These are phyloP conservation scores for Brachionus manjavacas DNA, from an alignment of 1,140 invertebrate genomes.

Conservation along the genomic window DNA sequence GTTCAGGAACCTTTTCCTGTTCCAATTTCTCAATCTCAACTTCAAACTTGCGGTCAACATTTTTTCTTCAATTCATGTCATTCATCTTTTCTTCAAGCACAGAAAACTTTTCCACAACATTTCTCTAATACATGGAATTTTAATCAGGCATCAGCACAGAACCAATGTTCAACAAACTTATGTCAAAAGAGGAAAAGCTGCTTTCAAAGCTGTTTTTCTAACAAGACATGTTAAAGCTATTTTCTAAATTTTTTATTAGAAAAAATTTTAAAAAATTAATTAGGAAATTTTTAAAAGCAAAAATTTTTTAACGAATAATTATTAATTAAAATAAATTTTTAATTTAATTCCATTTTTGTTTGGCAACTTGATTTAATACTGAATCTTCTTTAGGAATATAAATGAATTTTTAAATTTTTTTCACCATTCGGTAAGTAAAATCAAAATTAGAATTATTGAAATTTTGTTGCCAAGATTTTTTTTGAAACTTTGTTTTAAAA, in stretches of 20 bases:
- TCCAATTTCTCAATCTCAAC: background rate
- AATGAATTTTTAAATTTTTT: no score
- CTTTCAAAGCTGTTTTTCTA: background rate
- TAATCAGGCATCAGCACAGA: background rate
- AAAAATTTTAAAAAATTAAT: background rate
- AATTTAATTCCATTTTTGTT: no score
- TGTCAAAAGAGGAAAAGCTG: background rate
- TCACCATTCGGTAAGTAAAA: no score
- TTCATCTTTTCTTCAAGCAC: background rate
- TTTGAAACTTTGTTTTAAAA: no score
- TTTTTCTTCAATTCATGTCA: background rate
- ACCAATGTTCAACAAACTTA: background rate
- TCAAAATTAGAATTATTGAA: no score
- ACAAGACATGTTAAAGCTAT: background rate
- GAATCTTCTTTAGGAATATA: no score
- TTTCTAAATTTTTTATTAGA: background rate
- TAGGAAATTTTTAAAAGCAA: no score
- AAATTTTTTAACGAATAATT: no score
- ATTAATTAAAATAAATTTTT: no score
- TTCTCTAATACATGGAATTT: background rate
- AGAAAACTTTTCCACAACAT: background rate
- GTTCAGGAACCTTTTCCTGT: background rate
- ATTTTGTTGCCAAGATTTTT: no score
- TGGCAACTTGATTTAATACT: no score
- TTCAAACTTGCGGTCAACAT: background rate